Percentiles rank a stretch among this genome's conserved stretches.
Evolutionary conservation across 2,113 vertebrate genomes (phyloP).

Genomic region (Calypte anna): DNA sequence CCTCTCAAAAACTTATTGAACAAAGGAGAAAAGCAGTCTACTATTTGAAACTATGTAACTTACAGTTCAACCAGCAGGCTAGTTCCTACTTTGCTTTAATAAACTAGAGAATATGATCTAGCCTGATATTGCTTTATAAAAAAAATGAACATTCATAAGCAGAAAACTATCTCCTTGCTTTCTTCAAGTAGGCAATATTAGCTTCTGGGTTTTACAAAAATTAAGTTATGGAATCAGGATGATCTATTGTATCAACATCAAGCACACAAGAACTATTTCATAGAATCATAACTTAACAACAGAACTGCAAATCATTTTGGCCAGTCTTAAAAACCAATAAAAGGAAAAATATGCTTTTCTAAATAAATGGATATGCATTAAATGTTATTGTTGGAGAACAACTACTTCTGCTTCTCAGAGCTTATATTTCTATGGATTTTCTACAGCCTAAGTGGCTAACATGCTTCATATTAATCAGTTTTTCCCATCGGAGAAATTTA

Average conservation of each 20-base stretch:
- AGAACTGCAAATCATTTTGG: background rate
- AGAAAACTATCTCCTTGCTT: background rate
- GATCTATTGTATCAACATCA: background rate
- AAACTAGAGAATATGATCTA: background rate
- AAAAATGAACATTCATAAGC: background rate
- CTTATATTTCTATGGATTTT: background rate
- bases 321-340: background rate
- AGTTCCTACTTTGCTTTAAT: background rate
- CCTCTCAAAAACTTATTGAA: background rate
- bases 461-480: background rate
- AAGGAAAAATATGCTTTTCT: background rate
- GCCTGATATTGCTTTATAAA: background rate
- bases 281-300: background rate
- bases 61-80: fast-evolving
- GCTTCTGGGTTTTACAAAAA: background rate
- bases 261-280: background rate
- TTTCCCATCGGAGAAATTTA: background rate
- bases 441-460: background rate
- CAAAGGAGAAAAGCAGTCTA: background rate
- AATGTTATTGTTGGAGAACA: background rate
- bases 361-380: background rate
- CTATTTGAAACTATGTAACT: background rate
- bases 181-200: background rate
- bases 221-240: background rate
- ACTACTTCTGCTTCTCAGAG: background rate